phyloP scores from a whole-genome alignment of 2,113 vertebrate genomes.

The Hypocryptadius cinnamomeus region DNA sequence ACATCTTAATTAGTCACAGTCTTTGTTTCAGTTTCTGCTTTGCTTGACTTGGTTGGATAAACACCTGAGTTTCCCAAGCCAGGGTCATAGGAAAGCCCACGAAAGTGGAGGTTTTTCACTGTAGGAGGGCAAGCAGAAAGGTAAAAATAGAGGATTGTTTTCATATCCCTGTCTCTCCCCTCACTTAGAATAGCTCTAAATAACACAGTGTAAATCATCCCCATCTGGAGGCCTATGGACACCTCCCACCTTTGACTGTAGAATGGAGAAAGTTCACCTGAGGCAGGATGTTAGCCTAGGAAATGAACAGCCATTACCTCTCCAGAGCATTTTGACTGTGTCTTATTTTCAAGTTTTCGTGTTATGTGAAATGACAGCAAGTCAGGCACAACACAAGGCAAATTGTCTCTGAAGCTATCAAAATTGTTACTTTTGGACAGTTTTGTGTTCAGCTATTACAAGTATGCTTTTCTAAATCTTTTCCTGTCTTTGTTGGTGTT shows the following conservation, averaged over 20 bases:
- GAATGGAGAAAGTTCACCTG: background rate
- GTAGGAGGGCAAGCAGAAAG: background rate
- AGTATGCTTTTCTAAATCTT: background rate
- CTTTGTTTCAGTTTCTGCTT: background rate
- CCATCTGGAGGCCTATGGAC: background rate
- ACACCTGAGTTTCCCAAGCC: background rate
- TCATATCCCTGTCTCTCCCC: background rate
- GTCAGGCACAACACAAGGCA: background rate
- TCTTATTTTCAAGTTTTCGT: background rate
- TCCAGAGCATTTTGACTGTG: background rate
- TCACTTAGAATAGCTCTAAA: background rate
- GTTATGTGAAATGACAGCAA: background rate
- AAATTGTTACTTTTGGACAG: background rate
- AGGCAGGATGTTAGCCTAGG: background rate
- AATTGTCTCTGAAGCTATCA: background rate
- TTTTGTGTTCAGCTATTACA: slow-evolving; percentile 1
- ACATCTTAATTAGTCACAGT: background rate
- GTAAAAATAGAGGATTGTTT: background rate
- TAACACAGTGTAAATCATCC: background rate
- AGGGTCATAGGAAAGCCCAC: background rate
- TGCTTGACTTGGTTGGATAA: background rate
- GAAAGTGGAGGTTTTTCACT: background rate
- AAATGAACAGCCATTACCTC: background rate
- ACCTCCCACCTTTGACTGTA: background rate
- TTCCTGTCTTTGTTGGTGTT: background rate